These are phyloP conservation scores for Ptychoptera albimana DNA, from an alignment of 2,888 invertebrate species.

Conservation along the genomic window DNA sequence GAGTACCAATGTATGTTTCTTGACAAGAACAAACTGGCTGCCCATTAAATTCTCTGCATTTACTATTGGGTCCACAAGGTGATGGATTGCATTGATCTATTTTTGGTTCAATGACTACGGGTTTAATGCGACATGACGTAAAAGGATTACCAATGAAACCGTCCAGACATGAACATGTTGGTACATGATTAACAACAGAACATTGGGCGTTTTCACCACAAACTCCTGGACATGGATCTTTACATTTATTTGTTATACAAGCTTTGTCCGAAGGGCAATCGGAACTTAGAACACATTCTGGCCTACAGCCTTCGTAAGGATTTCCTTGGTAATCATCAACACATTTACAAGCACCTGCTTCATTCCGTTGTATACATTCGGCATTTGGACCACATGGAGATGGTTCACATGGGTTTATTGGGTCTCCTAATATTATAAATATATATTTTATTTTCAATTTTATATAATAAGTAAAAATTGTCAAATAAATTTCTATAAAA, in stretches of 20 bases:
- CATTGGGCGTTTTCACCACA: slow-evolving; percentile 75
- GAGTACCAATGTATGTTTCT: slow-evolving; percentile 53
- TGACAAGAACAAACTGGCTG: slow-evolving; percentile 66
- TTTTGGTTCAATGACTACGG: slow-evolving; percentile 8
- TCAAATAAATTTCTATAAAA: not conserved
- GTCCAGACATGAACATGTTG: slow-evolving; percentile 62
- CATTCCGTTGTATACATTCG: slow-evolving; percentile 55
- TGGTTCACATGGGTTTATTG: slow-evolving; percentile 61
- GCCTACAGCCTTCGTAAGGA: slow-evolving; percentile 72
- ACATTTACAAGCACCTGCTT: slow-evolving; percentile 66
- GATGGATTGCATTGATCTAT: slow-evolving; percentile 51
- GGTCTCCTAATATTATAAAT: slow-evolving; percentile 21
- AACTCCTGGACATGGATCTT: slow-evolving; percentile 72
- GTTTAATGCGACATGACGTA: slow-evolving; percentile 31
- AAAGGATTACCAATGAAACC: slow-evolving; percentile 65
- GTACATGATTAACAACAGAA: slow-evolving; percentile 68
- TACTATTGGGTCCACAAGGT: slow-evolving; percentile 68
- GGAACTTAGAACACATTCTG: slow-evolving; percentile 73
- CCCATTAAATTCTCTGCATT: slow-evolving; percentile 53
- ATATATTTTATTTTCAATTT: slow-evolving; percentile 1
- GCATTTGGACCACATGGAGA: slow-evolving; percentile 81
- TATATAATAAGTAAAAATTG: not conserved
- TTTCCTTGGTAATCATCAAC: slow-evolving; percentile 69
- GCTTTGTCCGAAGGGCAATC: slow-evolving; percentile 72
- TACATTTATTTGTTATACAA: slow-evolving; percentile 68